Evolutionary conservation across 2,797 vertebrate genomes (phyloP).

Genomic region (Agapornis canus): DNA sequence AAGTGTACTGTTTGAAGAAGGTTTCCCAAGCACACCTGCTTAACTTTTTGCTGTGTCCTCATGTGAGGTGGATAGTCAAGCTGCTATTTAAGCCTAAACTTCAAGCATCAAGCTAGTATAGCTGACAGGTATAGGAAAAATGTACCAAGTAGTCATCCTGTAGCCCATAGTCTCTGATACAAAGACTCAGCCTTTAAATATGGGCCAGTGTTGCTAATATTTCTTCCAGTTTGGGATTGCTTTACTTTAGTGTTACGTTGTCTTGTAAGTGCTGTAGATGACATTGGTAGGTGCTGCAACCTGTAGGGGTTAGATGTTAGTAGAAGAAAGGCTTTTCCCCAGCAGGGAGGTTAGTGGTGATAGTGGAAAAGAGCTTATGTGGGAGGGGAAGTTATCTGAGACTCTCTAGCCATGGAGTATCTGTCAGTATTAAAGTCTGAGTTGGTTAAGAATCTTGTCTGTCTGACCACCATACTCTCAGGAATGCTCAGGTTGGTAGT

Average conservation of each 20-base stretch:
- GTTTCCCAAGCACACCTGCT: not conserved
- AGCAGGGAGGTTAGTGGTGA: not conserved
- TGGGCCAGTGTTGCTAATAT: not conserved
- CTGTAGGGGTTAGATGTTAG: not conserved
- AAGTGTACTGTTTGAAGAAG: not conserved
- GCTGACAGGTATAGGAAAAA: not conserved
- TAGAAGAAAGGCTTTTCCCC: not conserved
- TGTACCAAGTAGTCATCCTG: not conserved
- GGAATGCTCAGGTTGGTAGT: not conserved
- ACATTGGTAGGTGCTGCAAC: not conserved
- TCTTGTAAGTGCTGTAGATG: not conserved
- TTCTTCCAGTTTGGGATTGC: not conserved
- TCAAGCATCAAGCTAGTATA: not conserved
- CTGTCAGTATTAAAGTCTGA: not conserved
- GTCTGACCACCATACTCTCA: not conserved
- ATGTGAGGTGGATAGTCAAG: not conserved
- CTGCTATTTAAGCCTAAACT: not conserved
- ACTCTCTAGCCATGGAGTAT: not conserved
- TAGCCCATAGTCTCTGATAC: not conserved
- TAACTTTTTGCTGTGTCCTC: not conserved
- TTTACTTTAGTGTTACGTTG: not conserved
- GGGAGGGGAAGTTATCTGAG: not conserved
- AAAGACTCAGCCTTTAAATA: not conserved
- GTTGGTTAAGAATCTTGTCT: not conserved
- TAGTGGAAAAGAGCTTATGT: not conserved